Conservation (phyloP, 2,113 vertebrate genomes). For the Pollachius pollachius region DNA sequence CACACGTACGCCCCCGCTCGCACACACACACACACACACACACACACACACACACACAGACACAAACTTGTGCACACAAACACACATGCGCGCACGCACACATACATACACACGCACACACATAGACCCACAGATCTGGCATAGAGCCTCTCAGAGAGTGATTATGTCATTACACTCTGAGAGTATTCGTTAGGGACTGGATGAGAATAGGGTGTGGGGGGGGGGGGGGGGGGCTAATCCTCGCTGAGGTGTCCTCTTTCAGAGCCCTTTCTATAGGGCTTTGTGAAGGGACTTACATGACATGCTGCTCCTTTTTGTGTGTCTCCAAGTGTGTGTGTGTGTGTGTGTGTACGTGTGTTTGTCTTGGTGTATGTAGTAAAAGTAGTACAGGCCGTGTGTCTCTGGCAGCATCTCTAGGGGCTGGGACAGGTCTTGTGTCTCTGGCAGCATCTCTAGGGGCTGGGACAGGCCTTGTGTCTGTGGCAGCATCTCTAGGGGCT, state of each 20-base stretch:
- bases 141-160: conserved; percentile 61
- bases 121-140: conserved; percentile 36
- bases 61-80: no score
- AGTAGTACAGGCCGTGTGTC: no score
- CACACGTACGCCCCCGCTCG: conserved; percentile 7
- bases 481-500: no score
- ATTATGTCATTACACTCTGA: conserved; percentile 76
- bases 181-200: conserved; percentile 68
- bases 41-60: conserved; percentile 43
- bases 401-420: no score
- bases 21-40: no score
- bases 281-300: conserved; percentile 75
- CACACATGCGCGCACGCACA: no score
- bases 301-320: conserved; percentile 67
- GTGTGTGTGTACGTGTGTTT: no score
- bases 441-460: no score
- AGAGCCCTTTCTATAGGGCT: conserved; percentile 73
- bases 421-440: no score
- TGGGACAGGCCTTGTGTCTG: no score
- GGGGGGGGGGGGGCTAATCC: conserved; percentile 67
- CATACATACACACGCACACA: conserved; percentile 12
- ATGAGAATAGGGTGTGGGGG: conserved; percentile 68
- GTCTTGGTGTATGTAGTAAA: no score
- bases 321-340: no score
- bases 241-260: conserved; percentile 77